Percentiles rank a stretch among this genome's conserved stretches.
Conservation (phyloP, 2,888 invertebrate species). For the Phortica okadai region DNA sequence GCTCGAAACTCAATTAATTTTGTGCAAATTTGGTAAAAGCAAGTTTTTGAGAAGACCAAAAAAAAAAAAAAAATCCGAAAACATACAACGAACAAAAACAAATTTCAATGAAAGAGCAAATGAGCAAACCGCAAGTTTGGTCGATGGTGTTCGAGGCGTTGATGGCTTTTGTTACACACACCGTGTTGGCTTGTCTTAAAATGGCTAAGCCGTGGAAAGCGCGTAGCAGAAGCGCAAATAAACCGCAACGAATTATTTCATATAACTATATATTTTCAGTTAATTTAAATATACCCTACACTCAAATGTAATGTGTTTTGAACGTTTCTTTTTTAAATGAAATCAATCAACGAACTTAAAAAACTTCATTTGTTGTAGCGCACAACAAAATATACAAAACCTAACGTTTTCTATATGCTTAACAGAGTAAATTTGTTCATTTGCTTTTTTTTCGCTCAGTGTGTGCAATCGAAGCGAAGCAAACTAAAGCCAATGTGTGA, state of each 20-base stretch:
- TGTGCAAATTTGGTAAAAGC: constrained; percentile 61
- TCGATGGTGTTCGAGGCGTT: too few relatives aligned
- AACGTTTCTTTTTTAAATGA: too few relatives aligned
- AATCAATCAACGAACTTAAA: too few relatives aligned
- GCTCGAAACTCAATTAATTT: constrained; percentile 40
- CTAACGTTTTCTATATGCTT: too few relatives aligned
- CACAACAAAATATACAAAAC: too few relatives aligned
- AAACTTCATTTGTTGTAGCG: too few relatives aligned
- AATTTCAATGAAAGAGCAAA: not conserved
- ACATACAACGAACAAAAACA: not conserved
- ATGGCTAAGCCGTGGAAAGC: constrained; percentile 24
- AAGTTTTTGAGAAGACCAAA: constrained; percentile 43
- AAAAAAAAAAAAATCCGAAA: constrained; percentile 8
- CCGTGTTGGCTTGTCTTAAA: constrained; percentile 36
- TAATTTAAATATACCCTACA: not conserved
- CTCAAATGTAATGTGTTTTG: not conserved
- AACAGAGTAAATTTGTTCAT: not conserved
- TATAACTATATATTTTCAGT: too few relatives aligned
- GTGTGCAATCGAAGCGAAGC: constrained; percentile 49
- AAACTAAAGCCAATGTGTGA: constrained; percentile 50
- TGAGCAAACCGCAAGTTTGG: not conserved
- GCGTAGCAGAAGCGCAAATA: constrained; percentile 27
- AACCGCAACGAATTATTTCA: constrained; percentile 25
- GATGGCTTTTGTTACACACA: constrained; percentile 31
- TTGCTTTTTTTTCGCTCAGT: too few relatives aligned